These are phyloP conservation scores for Trogon melanurus DNA, from an alignment of 2,113 vertebrate genomes.

Conservation along the genomic window DNA sequence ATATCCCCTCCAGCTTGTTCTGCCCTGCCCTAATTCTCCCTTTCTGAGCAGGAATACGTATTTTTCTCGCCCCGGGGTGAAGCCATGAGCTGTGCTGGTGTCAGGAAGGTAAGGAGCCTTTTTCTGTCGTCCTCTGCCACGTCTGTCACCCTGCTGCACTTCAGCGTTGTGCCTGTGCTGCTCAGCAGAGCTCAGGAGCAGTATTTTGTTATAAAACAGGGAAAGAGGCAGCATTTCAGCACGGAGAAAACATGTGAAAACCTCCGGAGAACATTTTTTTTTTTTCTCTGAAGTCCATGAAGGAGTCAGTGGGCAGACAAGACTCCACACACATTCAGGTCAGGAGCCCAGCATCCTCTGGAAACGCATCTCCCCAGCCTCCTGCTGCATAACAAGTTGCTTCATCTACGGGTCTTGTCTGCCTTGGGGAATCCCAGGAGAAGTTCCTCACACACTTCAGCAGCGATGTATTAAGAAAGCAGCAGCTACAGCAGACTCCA, in stretches of 20 bases:
- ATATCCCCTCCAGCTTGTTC: not conserved
- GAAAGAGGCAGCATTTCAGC: not conserved
- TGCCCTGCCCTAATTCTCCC: not conserved
- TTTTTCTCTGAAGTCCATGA: not conserved
- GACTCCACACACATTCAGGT: fast-evolving
- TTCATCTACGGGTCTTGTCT: fast-evolving
- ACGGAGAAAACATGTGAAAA: not conserved
- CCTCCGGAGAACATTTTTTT: not conserved
- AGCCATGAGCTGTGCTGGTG: not conserved
- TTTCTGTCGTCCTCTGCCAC: fast-evolving
- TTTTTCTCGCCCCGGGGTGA: not conserved
- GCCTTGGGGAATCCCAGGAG: not conserved
- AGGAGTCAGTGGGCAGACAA: not conserved
- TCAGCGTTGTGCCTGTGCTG: not conserved
- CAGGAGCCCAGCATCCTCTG: not conserved
- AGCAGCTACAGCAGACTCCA: not conserved
- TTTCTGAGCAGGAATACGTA: not conserved
- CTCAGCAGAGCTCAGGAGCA: not conserved
- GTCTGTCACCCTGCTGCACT: not conserved
- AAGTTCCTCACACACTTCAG: fast-evolving
- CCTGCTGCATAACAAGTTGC: not conserved
- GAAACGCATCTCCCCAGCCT: too few relatives aligned
- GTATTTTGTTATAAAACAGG: not conserved
- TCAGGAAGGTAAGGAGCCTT: not conserved
- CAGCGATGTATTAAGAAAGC: not conserved